A percentile compares a stretch with the other conserved stretches of the same genome.
phyloP scores from a whole-genome alignment of 35 echinoderm and acorn worm genomes.

The Lytechinus variegatus region DNA sequence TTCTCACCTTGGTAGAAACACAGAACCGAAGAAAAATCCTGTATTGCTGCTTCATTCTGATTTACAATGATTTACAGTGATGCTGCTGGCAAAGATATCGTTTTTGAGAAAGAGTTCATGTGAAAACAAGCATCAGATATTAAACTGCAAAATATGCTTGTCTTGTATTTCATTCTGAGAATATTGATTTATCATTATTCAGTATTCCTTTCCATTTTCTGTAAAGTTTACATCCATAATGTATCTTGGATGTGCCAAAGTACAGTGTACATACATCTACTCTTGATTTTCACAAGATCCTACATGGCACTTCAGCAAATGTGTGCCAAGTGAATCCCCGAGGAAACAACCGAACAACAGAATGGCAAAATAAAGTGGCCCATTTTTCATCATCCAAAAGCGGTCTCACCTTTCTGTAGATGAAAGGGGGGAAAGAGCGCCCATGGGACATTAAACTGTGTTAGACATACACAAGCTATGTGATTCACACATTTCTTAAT shows the following conservation, averaged over 20 bases:
- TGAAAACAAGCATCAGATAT: too few species aligned
- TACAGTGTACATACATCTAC: background rate
- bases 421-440: slow-evolving; percentile 12
- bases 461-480: slow-evolving; percentile 29
- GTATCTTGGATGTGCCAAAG: background rate
- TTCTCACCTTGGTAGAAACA: too few species aligned
- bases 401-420: background rate
- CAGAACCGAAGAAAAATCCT: too few species aligned
- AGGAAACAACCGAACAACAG: background rate
- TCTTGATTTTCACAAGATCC: too few species aligned
- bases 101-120: too few species aligned
- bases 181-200: background rate
- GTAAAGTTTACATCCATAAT: background rate
- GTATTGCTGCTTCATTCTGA: too few species aligned
- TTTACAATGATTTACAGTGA: too few species aligned
- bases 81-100: background rate
- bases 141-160: background rate
- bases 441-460: slow-evolving; percentile 36
- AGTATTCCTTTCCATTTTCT: background rate
- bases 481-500: background rate
- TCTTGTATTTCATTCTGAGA: background rate
- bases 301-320: background rate
- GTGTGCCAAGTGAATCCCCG: background rate
- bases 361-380: slow-evolving; percentile 28
- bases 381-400: background rate